Evolutionary conservation across 2,113 vertebrate genomes (phyloP), one percentile per base, ranked within the genome.

Genomic region (Callipepla squamata): DNA sequence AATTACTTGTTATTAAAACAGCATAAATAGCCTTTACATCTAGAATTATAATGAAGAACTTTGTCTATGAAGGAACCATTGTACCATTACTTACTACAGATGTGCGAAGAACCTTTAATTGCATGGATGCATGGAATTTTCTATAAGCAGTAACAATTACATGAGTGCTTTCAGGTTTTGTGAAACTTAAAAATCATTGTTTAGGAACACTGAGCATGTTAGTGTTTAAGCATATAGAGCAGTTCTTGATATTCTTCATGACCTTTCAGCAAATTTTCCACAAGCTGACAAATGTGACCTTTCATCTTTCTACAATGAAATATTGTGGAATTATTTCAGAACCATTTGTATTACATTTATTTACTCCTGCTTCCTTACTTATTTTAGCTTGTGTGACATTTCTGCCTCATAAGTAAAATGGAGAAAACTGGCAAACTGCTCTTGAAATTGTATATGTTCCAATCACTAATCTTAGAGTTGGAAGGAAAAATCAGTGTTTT

Each of bases 401-500:
- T 95, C 59, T 38, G 47, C 36, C 80, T 92, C 34, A 23, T 34
- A 55, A 4, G 62, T 48, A 65, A 51, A 87, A 42, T 7, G 40
- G 69, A 96, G 92, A 48, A 86, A 65, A 28, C 20, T 84, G 51
- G 15, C 48, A 95, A 95, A 87, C n/a, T 38, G 65, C 30, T 47
- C 18, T 84, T 92, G 80, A 93, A 92, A 80, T n/a, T 80, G 40
- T 42, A 59, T 80, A 50, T 80, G 85, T 83, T 96, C 34, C 55
- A 58, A 69, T 86, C 13, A 57, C 55, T 95, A 76, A 87, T 86
- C 80, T 89, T 80, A 30, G 81, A 85, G 38, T 70, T 89, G 69
- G 87, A 94, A 89, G 75, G 51, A 95, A 95, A 90, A 96, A 92
- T 73, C 68, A 93, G 67, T 80, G 61, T 77, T 70, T 82, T 86